Conservation (phyloP, 2,113 vertebrate species). For the Nyctibius bracteatus region DNA sequence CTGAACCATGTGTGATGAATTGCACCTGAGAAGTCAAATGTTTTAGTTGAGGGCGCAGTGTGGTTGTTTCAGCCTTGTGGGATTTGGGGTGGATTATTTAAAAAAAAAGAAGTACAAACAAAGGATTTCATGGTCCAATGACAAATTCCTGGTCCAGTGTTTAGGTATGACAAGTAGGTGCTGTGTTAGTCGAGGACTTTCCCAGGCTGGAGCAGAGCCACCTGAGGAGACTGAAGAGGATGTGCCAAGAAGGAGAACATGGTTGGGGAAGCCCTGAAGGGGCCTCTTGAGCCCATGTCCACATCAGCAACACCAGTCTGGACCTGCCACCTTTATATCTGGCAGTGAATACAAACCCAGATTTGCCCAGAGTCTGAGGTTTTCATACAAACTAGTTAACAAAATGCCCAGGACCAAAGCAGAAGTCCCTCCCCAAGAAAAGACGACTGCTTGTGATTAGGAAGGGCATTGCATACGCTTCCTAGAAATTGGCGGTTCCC, state of each 20-base stretch:
- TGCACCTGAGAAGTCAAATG: not conserved
- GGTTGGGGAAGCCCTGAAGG: not conserved
- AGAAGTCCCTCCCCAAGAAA: not conserved
- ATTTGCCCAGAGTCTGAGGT: not conserved
- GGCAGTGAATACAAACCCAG: not conserved
- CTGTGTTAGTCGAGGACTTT: not conserved
- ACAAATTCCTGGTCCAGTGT: not conserved
- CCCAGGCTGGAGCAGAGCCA: not conserved
- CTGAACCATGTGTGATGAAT: not conserved
- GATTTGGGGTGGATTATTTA: not conserved
- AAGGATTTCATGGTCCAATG: not conserved
- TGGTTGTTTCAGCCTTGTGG: not conserved
- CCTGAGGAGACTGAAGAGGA: not conserved
- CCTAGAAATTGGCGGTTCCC: not conserved
- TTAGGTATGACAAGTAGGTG: not conserved
- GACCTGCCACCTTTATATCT: not conserved
- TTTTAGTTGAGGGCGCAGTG: not conserved
- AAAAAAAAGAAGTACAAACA: not conserved
- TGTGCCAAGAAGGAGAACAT: not conserved
- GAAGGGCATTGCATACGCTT: not conserved
- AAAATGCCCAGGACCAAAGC: not conserved
- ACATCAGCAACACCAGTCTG: not conserved
- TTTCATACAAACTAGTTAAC: not conserved
- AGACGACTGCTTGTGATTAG: fast-evolving
- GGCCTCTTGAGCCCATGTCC: not conserved